Base-by-base conservation (phyloP, 1,140 invertebrate genomes). In the Drosophila sucinea region DNA sequence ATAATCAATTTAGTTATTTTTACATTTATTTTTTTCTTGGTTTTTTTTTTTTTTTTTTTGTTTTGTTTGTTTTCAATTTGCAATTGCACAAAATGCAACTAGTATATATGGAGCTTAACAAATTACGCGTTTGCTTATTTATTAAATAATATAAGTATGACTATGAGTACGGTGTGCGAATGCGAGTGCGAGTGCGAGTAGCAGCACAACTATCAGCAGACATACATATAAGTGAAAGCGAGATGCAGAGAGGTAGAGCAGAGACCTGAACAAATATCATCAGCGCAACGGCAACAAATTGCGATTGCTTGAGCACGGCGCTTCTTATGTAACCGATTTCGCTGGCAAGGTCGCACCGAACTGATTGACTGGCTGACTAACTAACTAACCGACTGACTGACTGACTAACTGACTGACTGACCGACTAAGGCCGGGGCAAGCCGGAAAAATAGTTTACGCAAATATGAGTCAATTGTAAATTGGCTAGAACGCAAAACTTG, bases 111-210 rank as follows among this genome's bases (percentile, higher is more conserved):
- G 44, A 27, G 44, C 44, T 51, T 51, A 51, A 51, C 44, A 51
- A 51, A 51, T 51, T 51, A 51, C 44, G 44, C 44, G 44, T 51
- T 51, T 51, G 44, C 44, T 25, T 51, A 51, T 51, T 51, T 51
- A 51, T 51, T 51, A 51, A 51, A 51, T 51, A 51, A 51, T 51
- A 51, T 51, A 51, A 51, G 44, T 51, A 51, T 51, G 44, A 51
- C 44, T 51, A 51, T 51, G 44, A 27, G 44, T 51, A 27, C 23
- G 44, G 6, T 11, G 27, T 57, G 55, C 10, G 11, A 57, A 4
- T 30, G 29, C n/a, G 11, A 41, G 35, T 38, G 8, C 8, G 35
- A 38, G 17, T 44, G 17, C 17, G 41, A 44, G 41, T 17, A 44
- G 11, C n/a, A n/a, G 7, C 2, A 35, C 33, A 35, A 35, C 33